Conservation (phyloP, 2,888 invertebrate species). For the Thereva unica region DNA sequence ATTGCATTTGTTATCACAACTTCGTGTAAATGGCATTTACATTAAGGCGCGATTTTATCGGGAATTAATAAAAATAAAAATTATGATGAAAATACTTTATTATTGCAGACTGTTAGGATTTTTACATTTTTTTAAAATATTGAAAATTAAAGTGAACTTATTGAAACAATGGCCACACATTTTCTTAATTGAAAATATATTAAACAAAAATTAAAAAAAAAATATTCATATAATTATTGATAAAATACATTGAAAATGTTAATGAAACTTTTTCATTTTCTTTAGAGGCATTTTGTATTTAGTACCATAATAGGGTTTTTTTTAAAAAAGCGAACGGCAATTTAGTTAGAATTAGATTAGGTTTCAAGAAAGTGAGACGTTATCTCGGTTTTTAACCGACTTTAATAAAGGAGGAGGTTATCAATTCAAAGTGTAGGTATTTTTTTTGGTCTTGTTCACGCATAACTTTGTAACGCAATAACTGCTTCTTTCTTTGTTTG, state of each 20-base stretch:
- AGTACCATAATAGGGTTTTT: too few relatives aligned
- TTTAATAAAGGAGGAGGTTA: too few relatives aligned
- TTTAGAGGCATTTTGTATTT: too few relatives aligned
- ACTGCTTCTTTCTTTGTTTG: too few relatives aligned
- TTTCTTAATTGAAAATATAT: constrained; percentile 23
- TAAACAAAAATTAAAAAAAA: background rate
- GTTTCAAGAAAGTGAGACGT: too few relatives aligned
- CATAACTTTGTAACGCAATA: too few relatives aligned
- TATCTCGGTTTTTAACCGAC: too few relatives aligned
- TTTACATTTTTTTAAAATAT: constrained; percentile 26
- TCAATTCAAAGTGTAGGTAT: too few relatives aligned
- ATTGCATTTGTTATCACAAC: constrained; percentile 23
- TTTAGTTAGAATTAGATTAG: too few relatives aligned
- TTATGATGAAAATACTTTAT: background rate
- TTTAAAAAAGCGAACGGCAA: too few relatives aligned
- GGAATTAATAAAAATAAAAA: constrained; percentile 9
- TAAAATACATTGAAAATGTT: constrained; percentile 15
- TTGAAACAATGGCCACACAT: constrained; percentile 22
- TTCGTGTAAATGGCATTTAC: constrained; percentile 33
- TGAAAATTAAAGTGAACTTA: constrained; percentile 11
- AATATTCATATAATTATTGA: background rate
- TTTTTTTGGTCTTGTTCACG: too few relatives aligned
- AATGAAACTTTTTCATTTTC: too few relatives aligned
- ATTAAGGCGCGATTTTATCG: constrained; percentile 37
- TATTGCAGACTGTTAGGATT: constrained; percentile 28